Base-by-base conservation (phyloP, 2,888 invertebrate species). In the Andrena bucephala region DNA sequence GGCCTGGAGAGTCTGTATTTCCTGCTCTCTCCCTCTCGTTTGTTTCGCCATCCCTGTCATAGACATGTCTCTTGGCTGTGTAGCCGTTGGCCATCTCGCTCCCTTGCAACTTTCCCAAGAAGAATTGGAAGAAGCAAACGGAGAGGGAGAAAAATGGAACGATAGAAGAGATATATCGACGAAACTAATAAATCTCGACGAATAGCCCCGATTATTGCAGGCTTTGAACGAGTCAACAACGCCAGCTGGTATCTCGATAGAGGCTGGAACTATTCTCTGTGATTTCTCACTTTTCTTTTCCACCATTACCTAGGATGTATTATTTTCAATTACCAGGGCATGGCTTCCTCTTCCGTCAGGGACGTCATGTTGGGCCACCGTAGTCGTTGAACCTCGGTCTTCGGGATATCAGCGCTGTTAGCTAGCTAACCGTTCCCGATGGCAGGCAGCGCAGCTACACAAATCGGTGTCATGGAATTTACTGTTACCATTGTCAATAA, bases 151-250 rank as follows among this genome's bases (percentile, higher is more conserved):
- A 66, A 74, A 77, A 65, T 67, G 68, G 65, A 69, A 65, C 76
- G 66, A 70, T 66, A 74, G 70, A 65, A 67, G 52, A 57, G 77
- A 57, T 69, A 20, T 68, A 67, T 31, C 71, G 31, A 33, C 59
- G 74, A 73, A 81, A 88, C 85, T 88, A 88, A 85, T 81, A 62
- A 85, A 83, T 82, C 77, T 77, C 59, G 70, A 74, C 85, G 57
- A 82, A 84, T 80, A 82, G 79, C 75, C 65, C 77, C 74, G 75
- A 85, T 89, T 87, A 87, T 87, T 89, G 62, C 88, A 89, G 89
- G 85, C 87, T 77, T 84, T 82, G 80, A 79, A 76, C 77, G 69
- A 84, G 83, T 83, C 83, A 75, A 85, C 77, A 87, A 85, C 75
- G 84, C 79, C 84, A 84, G 88, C 78, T 83, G 86, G 80, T 77